These are phyloP conservation scores for Acipenser transmontanus DNA, from an alignment of 2,797 vertebrate species.

Conservation along the genomic window DNA sequence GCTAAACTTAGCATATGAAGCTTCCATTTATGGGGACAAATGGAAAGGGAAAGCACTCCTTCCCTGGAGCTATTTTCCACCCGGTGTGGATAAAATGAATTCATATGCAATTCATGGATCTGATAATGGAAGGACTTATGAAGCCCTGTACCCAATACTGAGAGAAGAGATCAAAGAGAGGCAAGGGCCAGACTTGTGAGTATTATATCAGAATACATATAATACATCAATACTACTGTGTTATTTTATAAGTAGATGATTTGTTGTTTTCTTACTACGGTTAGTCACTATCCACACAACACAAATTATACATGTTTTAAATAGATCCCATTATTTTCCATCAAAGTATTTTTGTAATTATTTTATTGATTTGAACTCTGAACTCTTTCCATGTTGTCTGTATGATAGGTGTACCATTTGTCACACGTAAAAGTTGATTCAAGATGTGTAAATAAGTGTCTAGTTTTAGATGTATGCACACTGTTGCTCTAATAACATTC, in stretches of 20 bases:
- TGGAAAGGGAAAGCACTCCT: conserved; percentile 54
- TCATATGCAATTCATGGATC: conserved; percentile 61
- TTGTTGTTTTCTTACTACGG: background rate
- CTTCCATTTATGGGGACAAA: conserved; percentile 33
- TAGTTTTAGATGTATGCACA: background rate
- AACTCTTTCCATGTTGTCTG: background rate
- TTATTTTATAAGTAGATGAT: background rate
- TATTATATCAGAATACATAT: conserved; percentile 18
- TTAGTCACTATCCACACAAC: background rate
- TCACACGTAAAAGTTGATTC: background rate
- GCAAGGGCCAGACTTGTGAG: conserved; percentile 60
- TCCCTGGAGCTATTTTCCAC: conserved; percentile 60
- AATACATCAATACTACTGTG: background rate
- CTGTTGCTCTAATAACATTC: conserved; percentile 11
- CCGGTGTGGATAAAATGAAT: conserved; percentile 63
- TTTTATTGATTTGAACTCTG: background rate
- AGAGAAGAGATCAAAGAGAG: conserved; percentile 42
- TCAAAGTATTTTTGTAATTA: background rate
- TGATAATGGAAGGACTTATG: conserved; percentile 46
- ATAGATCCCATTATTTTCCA: background rate
- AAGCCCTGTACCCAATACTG: conserved; percentile 56
- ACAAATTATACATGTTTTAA: conserved; percentile 1
- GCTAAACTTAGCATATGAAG: conserved; percentile 51
- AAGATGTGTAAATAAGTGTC: background rate
- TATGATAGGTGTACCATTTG: background rate